phyloP scores from a whole-genome alignment of 1,140 invertebrate species.

The Cyclargus thomasi region DNA sequence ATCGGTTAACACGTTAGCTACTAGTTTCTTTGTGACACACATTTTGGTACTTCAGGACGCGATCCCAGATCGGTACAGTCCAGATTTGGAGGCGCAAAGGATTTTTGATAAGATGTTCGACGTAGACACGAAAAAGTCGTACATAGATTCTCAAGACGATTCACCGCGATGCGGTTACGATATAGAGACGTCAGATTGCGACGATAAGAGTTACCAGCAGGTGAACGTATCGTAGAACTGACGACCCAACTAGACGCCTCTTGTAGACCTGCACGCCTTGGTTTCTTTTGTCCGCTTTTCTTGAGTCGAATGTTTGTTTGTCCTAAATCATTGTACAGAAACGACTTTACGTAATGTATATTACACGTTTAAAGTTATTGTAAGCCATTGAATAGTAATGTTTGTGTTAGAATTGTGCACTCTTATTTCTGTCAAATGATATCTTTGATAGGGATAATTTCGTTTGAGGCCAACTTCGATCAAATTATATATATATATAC shows the following conservation, averaged over 20 bases:
- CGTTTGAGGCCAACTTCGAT: no score
- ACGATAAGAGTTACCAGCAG: slow-evolving; percentile 69
- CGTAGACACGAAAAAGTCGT: slow-evolving; percentile 67
- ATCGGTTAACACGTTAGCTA: slow-evolving; percentile 9
- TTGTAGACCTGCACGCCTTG: slow-evolving; percentile 68
- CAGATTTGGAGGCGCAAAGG: slow-evolving; percentile 71
- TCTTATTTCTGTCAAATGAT: no score
- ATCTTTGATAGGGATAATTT: no score
- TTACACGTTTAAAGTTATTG: no score
- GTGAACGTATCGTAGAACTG: slow-evolving; percentile 63
- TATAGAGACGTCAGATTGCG: slow-evolving; percentile 69
- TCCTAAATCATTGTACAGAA: slow-evolving; percentile 43
- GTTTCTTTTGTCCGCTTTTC: slow-evolving; percentile 62
- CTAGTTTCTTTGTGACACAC: slow-evolving; percentile 26
- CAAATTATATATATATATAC: no score
- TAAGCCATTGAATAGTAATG: no score
- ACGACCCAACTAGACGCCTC: slow-evolving; percentile 59
- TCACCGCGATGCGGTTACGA: slow-evolving; percentile 67
- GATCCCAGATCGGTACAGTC: slow-evolving; percentile 72
- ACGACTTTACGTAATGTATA: slow-evolving; percentile 31
- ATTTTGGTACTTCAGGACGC: slow-evolving; percentile 70
- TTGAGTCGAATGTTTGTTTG: slow-evolving; percentile 52
- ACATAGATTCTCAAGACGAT: slow-evolving; percentile 59
- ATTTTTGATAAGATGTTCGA: slow-evolving; percentile 75
- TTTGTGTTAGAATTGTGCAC: no score